Evolutionary conservation across 2,888 invertebrate species (phyloP).

Genomic region (Fragum whitleyi): DNA sequence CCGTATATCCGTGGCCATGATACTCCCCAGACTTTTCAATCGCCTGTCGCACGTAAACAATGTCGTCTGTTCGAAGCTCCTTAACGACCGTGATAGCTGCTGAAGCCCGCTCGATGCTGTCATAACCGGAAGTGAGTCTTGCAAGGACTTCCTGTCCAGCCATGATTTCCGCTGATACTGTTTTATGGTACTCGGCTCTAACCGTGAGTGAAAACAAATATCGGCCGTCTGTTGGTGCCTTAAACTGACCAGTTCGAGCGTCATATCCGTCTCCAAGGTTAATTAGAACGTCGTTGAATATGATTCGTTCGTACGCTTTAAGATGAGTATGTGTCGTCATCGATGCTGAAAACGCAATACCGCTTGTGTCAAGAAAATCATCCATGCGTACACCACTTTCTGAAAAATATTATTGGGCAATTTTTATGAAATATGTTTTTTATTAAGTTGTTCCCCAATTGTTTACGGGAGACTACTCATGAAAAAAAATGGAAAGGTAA

Average conservation of each 20-base stretch:
- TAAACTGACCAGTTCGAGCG: constrained; percentile 26
- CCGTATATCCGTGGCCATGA: constrained; percentile 36
- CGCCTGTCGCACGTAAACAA: constrained; percentile 34
- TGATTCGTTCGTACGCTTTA: constrained; percentile 21
- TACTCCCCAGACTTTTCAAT: constrained; percentile 43
- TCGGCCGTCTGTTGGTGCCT: constrained; percentile 25
- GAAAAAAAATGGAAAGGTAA: too few relatives aligned
- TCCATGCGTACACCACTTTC: constrained; percentile 17
- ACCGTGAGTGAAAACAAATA: constrained; percentile 48
- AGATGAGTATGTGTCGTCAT: constrained; percentile 22
- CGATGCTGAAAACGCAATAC: constrained; percentile 34
- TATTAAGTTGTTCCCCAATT: too few relatives aligned
- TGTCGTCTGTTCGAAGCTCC: constrained; percentile 25
- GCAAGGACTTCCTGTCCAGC: constrained; percentile 22
- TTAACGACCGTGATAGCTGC: constrained; percentile 38
- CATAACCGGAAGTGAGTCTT: constrained; percentile 38
- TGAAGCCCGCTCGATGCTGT: constrained; percentile 35
- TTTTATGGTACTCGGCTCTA: constrained; percentile 40
- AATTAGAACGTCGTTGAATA: constrained; percentile 37
- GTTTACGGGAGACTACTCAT: too few relatives aligned
- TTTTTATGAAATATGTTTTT: too few relatives aligned
- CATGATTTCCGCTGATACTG: constrained; percentile 43
- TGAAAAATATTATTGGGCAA: not conserved
- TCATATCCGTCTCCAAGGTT: constrained; percentile 39
- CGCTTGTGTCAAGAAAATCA: not conserved